Conservation (phyloP, 2,888 invertebrate species). For the Xestia sexstrigata region DNA sequence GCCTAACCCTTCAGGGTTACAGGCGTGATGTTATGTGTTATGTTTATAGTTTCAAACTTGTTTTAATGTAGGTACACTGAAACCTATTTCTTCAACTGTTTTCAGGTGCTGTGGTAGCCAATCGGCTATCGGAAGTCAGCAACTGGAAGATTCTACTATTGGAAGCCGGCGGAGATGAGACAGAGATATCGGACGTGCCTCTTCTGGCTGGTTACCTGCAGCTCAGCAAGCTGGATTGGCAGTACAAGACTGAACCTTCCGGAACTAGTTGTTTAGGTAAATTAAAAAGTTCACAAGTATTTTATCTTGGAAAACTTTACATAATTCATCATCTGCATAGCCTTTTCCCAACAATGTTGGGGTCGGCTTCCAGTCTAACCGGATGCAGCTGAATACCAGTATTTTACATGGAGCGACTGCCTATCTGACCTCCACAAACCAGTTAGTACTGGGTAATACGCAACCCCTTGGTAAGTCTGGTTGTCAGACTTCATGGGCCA, state of each 20-base stretch:
- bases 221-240: constrained; percentile 97
- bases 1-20: too few species aligned
- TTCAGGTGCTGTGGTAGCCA: constrained; percentile 95
- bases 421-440: too few species aligned
- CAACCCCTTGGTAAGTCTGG: too few species aligned
- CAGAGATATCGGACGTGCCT: constrained; percentile 97
- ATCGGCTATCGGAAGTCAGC: constrained; percentile 94
- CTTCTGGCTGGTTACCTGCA: constrained; percentile 96
- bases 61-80: neutral
- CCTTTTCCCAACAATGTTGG: too few species aligned
- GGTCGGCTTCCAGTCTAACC: too few species aligned
- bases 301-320: neutral
- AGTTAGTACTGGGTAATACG: too few species aligned
- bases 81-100: neutral
- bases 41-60: too few species aligned
- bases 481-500: too few species aligned
- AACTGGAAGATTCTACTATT: constrained; percentile 95
- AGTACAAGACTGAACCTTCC: constrained; percentile 97
- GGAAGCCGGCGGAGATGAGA: constrained; percentile 97
- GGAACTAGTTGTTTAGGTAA: constrained; percentile 95
- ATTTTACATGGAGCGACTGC: too few species aligned
- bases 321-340: too few species aligned
- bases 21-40: too few species aligned
- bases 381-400: too few species aligned
- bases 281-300: constrained; percentile 73